These are phyloP conservation scores for Apus apus DNA, from an alignment of 2,113 vertebrate species.

Conservation along the genomic window DNA sequence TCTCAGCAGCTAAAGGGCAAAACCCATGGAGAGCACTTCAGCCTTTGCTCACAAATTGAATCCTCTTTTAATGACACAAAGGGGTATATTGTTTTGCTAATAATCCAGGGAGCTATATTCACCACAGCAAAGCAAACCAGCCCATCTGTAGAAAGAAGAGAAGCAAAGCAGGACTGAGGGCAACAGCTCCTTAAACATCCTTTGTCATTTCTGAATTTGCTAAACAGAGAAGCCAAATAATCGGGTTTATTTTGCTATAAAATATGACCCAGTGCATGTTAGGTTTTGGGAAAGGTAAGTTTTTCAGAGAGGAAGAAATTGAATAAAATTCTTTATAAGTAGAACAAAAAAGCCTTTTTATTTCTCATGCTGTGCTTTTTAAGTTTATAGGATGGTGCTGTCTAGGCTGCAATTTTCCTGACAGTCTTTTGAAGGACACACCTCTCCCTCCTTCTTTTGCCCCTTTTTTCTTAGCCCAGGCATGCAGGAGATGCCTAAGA, in stretches of 20 bases:
- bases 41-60: background rate
- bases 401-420: background rate
- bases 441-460: background rate
- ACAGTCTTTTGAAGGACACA: background rate
- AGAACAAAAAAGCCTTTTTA: background rate
- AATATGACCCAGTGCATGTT: background rate
- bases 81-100: background rate
- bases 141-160: background rate
- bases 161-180: background rate
- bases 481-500: background rate
- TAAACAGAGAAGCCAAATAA: background rate
- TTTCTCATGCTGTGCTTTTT: background rate
- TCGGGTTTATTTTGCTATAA: background rate
- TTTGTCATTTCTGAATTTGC: background rate
- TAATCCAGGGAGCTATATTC: background rate
- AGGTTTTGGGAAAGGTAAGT: background rate
- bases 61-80: background rate
- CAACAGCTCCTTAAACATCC: background rate
- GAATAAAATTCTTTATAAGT: background rate
- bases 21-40: background rate
- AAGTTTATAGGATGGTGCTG: background rate
- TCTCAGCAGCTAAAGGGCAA: background rate
- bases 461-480: background rate
- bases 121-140: background rate
- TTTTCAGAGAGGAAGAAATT: background rate